phyloP scores from a whole-genome alignment of 2,888 invertebrate genomes.

The Lasioglossum morio region DNA sequence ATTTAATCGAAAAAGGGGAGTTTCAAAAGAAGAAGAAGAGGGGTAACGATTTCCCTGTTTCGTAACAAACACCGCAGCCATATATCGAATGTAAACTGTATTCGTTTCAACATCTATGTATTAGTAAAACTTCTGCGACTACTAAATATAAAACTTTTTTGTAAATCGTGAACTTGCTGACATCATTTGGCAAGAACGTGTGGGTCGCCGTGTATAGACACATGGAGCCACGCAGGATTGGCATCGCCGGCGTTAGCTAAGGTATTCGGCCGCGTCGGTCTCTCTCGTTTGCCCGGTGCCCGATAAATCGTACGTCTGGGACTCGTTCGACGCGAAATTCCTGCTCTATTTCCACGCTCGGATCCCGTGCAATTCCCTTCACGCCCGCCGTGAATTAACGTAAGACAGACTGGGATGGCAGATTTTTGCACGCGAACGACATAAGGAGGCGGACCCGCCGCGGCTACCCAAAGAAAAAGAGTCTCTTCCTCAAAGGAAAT shows the following conservation, averaged over 20 bases:
- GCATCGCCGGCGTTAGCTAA: background rate
- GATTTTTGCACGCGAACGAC: slow-evolving; percentile 4
- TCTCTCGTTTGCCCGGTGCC: slow-evolving; percentile 35
- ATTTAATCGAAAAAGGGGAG: too few species aligned
- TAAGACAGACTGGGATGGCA: background rate
- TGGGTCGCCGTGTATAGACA: too few species aligned
- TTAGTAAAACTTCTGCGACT: too few species aligned
- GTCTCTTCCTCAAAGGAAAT: slow-evolving; percentile 65
- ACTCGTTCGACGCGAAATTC: slow-evolving; percentile 54
- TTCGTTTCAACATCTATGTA: too few species aligned
- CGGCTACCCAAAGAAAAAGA: background rate
- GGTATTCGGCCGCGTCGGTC: slow-evolving; percentile 3
- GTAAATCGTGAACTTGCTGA: background rate
- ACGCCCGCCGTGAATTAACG: slow-evolving; percentile 12
- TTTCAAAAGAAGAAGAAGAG: too few species aligned
- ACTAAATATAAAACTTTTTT: background rate
- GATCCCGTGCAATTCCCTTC: slow-evolving; percentile 38
- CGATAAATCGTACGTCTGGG: slow-evolving; percentile 57
- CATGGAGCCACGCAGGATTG: background rate
- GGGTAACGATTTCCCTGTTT: too few species aligned
- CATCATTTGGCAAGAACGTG: background rate
- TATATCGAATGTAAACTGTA: too few species aligned
- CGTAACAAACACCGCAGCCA: too few species aligned
- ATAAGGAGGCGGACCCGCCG: background rate
- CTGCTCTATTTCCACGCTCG: slow-evolving; percentile 23